A percentile compares a stretch with the other conserved stretches of the same genome.
Conservation (phyloP, 2,113 vertebrate species). For the Xiphorhynchus elegans region DNA sequence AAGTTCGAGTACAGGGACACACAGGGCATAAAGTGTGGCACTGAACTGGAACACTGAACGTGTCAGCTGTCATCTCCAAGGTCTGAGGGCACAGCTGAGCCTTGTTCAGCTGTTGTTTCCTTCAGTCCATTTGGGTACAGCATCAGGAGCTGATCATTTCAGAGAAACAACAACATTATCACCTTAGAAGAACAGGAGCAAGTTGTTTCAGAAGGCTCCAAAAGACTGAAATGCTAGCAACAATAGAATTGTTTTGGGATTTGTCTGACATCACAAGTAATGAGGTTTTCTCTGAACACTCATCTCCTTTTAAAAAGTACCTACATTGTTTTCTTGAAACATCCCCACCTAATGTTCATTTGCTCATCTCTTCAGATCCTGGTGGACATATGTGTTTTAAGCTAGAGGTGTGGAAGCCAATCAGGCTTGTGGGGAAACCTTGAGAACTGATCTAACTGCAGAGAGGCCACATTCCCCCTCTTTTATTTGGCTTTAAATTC, state of each 20-base stretch:
- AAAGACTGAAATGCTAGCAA: not conserved
- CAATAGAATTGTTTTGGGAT: not conserved
- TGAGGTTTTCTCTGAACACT: not conserved
- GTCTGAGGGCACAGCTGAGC: not conserved
- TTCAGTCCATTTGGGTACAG: not conserved
- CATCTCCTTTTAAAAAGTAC: not conserved
- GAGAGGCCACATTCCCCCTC: not conserved
- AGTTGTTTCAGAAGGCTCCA: not conserved
- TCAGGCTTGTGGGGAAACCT: not conserved
- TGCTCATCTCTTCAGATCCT: not conserved
- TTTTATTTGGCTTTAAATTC: not conserved
- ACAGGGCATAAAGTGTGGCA: not conserved
- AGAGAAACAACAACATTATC: not conserved
- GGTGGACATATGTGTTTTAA: not conserved
- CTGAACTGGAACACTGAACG: not conserved
- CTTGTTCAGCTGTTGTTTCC: not conserved
- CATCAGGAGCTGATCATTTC: not conserved
- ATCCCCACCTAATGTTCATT: not conserved
- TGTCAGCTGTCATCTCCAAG: not conserved
- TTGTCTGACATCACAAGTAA: not conserved
- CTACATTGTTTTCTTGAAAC: not conserved
- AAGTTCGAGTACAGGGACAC: not conserved
- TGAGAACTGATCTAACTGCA: not conserved
- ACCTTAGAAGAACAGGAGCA: not conserved
- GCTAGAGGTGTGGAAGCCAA: accelerated